Evolutionary conservation across 2,888 invertebrate species (phyloP).

Genomic region (Ypsolopha scabrella): DNA sequence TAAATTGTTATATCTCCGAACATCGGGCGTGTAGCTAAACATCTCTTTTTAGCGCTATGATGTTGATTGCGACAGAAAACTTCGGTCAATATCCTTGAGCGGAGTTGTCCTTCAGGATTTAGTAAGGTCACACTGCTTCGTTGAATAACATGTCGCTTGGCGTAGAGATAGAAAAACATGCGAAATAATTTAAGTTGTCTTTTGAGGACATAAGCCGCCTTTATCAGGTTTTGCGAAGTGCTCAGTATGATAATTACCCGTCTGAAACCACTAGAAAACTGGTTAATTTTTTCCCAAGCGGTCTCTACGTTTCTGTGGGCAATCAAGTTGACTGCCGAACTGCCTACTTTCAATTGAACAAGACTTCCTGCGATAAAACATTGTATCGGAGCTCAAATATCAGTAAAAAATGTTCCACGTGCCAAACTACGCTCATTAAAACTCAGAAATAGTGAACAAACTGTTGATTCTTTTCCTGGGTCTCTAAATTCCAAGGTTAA

Average conservation of each 20-base stretch:
- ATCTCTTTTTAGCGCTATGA: background rate
- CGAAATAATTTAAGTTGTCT: background rate
- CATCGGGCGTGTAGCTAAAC: background rate
- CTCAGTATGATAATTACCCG: slow-evolving; percentile 1
- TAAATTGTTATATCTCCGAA: background rate
- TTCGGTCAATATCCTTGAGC: slow-evolving; percentile 2
- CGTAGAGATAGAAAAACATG: background rate
- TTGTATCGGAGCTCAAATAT: background rate
- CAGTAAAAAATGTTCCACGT: background rate
- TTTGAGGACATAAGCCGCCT: background rate
- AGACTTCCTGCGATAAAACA: slow-evolving; percentile 1
- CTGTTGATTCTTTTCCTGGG: too few species aligned
- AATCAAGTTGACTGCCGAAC: background rate
- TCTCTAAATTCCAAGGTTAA: too few species aligned
- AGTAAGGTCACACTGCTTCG: background rate
- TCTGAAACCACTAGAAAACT: background rate
- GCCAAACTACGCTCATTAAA: background rate
- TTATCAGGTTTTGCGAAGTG: background rate
- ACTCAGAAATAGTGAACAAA: too few species aligned
- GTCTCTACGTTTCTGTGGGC: background rate
- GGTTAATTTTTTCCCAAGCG: background rate
- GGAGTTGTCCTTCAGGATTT: slow-evolving; percentile 1
- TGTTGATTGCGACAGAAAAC: background rate
- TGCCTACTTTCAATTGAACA: background rate
- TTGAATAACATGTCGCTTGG: background rate